phyloP scores from a whole-genome alignment of 1,140 invertebrate genomes.

The Hycleus cichorii region DNA sequence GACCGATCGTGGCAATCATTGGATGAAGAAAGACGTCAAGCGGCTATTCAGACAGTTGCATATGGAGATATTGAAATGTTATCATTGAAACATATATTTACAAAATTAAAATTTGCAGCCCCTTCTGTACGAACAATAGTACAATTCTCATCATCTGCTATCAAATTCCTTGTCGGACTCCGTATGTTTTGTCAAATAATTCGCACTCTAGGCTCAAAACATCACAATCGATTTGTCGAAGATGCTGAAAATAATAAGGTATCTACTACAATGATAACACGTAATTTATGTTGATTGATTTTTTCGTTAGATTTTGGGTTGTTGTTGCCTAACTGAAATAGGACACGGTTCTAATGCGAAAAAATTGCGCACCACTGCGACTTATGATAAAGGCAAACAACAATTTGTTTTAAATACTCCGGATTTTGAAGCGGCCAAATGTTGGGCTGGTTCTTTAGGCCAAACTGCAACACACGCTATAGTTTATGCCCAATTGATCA shows the following conservation, averaged over 20 bases:
- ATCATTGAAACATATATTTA: background rate
- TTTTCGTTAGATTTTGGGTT: constrained; percentile 56
- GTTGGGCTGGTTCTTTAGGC: constrained; percentile 86
- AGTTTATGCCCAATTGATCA: constrained; percentile 80
- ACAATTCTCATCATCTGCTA: constrained; percentile 14
- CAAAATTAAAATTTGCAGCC: constrained; percentile 9
- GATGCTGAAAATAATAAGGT: constrained; percentile 61
- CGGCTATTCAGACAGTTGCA: constrained; percentile 55
- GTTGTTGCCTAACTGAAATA: constrained; percentile 87
- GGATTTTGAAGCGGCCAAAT: constrained; percentile 90
- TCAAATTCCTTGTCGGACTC: constrained; percentile 21
- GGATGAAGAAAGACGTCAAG: constrained; percentile 55
- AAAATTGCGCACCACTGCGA: constrained; percentile 82
- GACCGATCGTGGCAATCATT: constrained; percentile 33
- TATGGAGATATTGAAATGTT: constrained; percentile 44
- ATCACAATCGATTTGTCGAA: constrained; percentile 58
- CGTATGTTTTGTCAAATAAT: constrained; percentile 58
- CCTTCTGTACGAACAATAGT: constrained; percentile 41
- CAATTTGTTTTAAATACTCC: constrained; percentile 87
- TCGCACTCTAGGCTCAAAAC: constrained; percentile 62
- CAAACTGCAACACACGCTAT: constrained; percentile 81
- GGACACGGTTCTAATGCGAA: constrained; percentile 91
- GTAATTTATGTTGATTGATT: no score
- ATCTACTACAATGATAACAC: no score
- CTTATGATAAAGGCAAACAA: constrained; percentile 67